A percentile compares a stretch with the other conserved stretches of the same genome.
Conservation (phyloP, 2,797 vertebrate genomes). For the Fratercula arctica region DNA sequence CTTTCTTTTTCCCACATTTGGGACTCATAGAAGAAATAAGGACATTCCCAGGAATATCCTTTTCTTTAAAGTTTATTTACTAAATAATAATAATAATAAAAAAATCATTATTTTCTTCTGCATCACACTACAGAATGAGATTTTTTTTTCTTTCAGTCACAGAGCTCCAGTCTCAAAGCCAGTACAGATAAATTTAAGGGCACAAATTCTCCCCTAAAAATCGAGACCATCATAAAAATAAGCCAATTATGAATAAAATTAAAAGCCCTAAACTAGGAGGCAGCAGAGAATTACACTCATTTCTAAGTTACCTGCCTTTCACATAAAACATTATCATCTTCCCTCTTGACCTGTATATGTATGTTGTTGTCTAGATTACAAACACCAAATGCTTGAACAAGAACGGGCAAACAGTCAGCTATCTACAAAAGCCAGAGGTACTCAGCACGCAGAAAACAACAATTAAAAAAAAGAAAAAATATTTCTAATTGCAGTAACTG, state of each 20-base stretch:
- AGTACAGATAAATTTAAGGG: background rate
- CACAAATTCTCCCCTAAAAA: background rate
- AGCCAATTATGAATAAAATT: background rate
- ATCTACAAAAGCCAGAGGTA: background rate
- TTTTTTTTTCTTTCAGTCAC: background rate
- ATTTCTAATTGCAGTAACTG: background rate
- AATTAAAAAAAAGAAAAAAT: background rate
- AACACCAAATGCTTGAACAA: background rate
- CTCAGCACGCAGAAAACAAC: background rate
- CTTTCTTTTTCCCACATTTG: background rate
- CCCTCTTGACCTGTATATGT: background rate
- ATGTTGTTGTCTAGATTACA: background rate
- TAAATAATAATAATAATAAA: background rate
- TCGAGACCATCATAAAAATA: background rate
- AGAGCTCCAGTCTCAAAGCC: background rate
- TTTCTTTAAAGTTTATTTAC: background rate
- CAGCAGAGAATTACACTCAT: background rate
- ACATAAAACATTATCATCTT: background rate
- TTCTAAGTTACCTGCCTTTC: background rate
- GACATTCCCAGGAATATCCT: background rate
- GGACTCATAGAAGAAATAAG: background rate
- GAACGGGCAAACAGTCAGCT: background rate
- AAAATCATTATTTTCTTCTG: background rate
- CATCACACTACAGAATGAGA: background rate
- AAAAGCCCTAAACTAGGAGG: background rate